These are phyloP conservation scores for Eulemur albifrons DNA, from an alignment of 2,797 vertebrate genomes.

Conservation along the genomic window DNA sequence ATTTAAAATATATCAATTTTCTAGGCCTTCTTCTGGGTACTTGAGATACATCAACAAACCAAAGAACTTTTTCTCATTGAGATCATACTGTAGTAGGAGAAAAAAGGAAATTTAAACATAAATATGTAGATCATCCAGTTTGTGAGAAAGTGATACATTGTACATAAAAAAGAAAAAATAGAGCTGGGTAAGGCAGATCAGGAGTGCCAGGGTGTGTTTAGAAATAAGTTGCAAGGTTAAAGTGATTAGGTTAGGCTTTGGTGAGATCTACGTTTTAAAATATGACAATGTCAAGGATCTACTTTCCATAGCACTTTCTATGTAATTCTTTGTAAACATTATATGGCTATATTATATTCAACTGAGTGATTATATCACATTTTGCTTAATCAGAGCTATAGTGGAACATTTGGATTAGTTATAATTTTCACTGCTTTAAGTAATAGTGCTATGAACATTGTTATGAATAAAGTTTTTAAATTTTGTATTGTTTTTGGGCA, in stretches of 20 bases:
- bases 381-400: not conserved
- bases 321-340: not conserved
- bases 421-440: not conserved
- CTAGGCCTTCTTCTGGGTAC: not conserved
- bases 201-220: not conserved
- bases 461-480: constrained; percentile 13
- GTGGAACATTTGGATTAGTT: not conserved
- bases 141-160: not conserved
- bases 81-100: not conserved
- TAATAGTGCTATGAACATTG: not conserved
- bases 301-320: not conserved
- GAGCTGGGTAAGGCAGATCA: not conserved
- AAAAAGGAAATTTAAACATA: not conserved
- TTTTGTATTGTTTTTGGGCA: not conserved
- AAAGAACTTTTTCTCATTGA: not conserved
- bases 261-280: not conserved
- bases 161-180: not conserved
- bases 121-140: not conserved
- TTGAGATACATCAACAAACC: not conserved
- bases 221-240: not conserved
- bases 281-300: not conserved
- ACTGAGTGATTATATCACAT: not conserved
- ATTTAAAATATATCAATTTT: not conserved
- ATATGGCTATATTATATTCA: not conserved
- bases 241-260: not conserved